Conservation (phyloP, 2,888 invertebrate genomes). For the Pantelozetes paolii region DNA sequence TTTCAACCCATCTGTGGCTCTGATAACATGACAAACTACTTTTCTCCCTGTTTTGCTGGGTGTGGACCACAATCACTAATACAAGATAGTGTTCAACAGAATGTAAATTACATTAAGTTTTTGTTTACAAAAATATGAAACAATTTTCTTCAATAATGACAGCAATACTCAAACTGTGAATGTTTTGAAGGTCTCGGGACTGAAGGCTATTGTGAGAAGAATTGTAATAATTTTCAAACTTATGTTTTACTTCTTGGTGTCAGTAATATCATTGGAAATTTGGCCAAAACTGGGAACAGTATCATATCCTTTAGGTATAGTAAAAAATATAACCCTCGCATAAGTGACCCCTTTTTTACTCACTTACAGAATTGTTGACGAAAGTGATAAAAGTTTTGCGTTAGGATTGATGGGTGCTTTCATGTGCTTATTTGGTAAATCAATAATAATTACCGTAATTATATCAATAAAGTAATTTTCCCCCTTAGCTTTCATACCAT, state of each 20-base stretch:
- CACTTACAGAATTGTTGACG: background rate
- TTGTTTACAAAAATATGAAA: background rate
- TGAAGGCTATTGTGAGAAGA: slow-evolving; percentile 57
- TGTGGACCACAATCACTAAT: slow-evolving; percentile 51
- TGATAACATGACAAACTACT: slow-evolving; percentile 57
- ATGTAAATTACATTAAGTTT: background rate
- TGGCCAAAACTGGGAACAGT: slow-evolving; percentile 64
- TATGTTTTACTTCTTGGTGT: slow-evolving; percentile 52
- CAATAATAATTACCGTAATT: background rate
- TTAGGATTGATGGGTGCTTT: background rate
- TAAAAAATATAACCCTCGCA: background rate
- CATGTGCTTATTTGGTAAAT: background rate
- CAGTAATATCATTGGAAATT: slow-evolving; percentile 61
- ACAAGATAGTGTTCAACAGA: background rate
- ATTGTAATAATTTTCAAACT: slow-evolving; percentile 56
- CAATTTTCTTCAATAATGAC: background rate
- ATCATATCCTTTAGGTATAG: slow-evolving; percentile 61
- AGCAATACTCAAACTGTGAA: slow-evolving; percentile 41
- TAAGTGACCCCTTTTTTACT: background rate
- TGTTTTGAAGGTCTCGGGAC: slow-evolving; percentile 47
- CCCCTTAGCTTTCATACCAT: slow-evolving; percentile 59
- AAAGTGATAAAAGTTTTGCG: background rate
- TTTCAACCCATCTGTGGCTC: slow-evolving; percentile 46
- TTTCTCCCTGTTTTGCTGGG: slow-evolving; percentile 70
- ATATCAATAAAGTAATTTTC: background rate